phyloP scores from a whole-genome alignment of 2,113 vertebrate genomes.

The Paedocypris sp. region DNA sequence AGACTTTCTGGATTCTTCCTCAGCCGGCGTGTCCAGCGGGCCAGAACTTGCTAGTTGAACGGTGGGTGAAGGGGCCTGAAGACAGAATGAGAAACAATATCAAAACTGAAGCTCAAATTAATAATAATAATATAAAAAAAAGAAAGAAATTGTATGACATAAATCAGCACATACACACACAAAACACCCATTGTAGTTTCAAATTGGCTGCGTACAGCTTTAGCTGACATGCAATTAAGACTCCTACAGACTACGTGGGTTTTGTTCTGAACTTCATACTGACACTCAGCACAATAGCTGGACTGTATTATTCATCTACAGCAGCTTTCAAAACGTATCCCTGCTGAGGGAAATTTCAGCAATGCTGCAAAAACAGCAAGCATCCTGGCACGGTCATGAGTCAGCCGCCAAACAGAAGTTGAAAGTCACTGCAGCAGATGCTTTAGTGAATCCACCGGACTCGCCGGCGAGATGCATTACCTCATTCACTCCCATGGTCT shows the following conservation, averaged over 20 bases:
- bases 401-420: not conserved
- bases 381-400: not conserved
- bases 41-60: slow-evolving; percentile 60
- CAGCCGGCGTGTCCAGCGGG: slow-evolving; percentile 72
- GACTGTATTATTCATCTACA: slow-evolving; percentile 1
- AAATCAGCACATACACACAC: too few relatives aligned
- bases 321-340: not conserved
- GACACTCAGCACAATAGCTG: not conserved
- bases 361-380: not conserved
- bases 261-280: not conserved
- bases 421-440: not conserved
- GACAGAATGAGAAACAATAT: not conserved
- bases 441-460: not conserved
- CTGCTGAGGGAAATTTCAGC: not conserved
- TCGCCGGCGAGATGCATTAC: slow-evolving; percentile 30
- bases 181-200: too few relatives aligned
- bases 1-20: slow-evolving; percentile 82
- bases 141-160: too few relatives aligned
- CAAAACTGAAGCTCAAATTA: not conserved
- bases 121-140: too few relatives aligned
- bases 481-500: slow-evolving; percentile 74
- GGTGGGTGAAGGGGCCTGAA: slow-evolving; percentile 53
- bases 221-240: not conserved
- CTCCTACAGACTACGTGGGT: not conserved
- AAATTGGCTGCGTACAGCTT: not conserved